Evolutionary conservation across 2,888 invertebrate species (phyloP), one percentile per base, ranked within the genome.

Genomic region (Hipparchia semele): DNA sequence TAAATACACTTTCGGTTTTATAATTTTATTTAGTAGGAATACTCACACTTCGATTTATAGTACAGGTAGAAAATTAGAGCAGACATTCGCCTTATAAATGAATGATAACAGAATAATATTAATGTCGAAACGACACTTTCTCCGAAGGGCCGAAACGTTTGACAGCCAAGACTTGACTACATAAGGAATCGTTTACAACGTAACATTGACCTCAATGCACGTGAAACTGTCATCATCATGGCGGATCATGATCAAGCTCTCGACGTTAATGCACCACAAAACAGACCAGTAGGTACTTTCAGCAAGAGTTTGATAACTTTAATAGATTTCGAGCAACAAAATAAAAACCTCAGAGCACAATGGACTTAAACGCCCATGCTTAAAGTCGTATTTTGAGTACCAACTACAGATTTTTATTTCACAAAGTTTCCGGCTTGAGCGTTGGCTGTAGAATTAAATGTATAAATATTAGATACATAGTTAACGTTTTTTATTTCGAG

Each of bases 111-210:
- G 46, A 62, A 49, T 13, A 51, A 51, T 7, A 7, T 67, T 46
- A 58, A 58, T 58, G 56, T 51, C 33, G 49, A 56, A 74, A 72
- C 71, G 64, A 83, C 82, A 85, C 77, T 84, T 85, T 82, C 82
- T 79, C 80, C 80, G 70, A 83, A 84, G 85, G 82, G 81, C 83
- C 80, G 80, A 80, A 76, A 82, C 82, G 80, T 79, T 80, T 78
- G 71, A 49, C 59, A 13, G 23, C 53, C 33, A 65, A 68, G 62
- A 58, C 59, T 33, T 46, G 69, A 60, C 66, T 61, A 67, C 69
- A 67, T 61, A 67, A 69, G 58, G 60, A 68, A 68, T 54, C 71
- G 60, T 65, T 65, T 53, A 62, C 46, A 45, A 67, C 51, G 74
- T 69, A 70, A 74, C 69, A 74, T 70, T 74, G 70, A 69, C 74